Conservation (phyloP, 2,888 invertebrate genomes). For the Timema cristinae region DNA sequence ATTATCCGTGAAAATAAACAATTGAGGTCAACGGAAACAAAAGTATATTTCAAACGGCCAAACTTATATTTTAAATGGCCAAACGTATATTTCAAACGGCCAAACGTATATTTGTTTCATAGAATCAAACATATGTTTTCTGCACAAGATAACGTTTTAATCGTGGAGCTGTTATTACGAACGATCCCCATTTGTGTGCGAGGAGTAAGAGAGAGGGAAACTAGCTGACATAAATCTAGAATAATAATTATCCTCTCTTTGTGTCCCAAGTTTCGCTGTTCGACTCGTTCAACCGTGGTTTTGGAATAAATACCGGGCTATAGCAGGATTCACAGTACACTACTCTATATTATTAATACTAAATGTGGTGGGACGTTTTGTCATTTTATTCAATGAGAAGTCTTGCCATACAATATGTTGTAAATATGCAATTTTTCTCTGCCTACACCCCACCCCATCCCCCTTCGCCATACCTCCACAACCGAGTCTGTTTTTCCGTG, state of each 20-base stretch:
- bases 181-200: too few relatives aligned
- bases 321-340: conserved; percentile 23
- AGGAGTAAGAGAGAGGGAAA: too few relatives aligned
- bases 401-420: too few relatives aligned
- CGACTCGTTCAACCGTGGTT: conserved; percentile 12
- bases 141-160: too few relatives aligned
- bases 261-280: neutral
- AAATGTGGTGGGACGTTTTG: neutral
- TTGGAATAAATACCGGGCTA: conserved; percentile 17
- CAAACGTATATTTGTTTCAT: too few relatives aligned
- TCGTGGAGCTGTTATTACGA: too few relatives aligned
- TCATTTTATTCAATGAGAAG: neutral
- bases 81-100: too few relatives aligned
- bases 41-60: too few relatives aligned
- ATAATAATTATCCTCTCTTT: neutral
- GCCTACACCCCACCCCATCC: conserved; percentile 1
- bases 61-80: too few relatives aligned
- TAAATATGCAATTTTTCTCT: neutral
- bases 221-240: neutral
- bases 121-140: too few relatives aligned
- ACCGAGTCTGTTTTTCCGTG: neutral
- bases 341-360: conserved; percentile 24
- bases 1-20: too few relatives aligned
- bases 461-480: neutral
- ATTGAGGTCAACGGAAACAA: too few relatives aligned